Evolutionary conservation across 2,113 vertebrate genomes (phyloP), one percentile per base, ranked within the genome.

Genomic region (Hemiscyllium ocellatum): DNA sequence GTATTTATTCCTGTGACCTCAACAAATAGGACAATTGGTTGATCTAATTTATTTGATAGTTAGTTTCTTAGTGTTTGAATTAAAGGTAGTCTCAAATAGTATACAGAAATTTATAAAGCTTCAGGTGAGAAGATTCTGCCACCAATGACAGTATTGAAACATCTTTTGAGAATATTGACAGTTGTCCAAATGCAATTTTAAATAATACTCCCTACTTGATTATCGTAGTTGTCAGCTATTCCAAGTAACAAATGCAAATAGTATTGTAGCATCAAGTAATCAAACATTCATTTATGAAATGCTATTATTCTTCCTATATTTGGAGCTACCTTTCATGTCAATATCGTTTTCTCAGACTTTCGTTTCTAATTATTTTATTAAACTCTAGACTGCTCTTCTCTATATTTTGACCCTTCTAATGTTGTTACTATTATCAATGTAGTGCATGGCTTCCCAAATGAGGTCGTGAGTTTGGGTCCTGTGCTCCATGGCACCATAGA

Each of bases 1-100:
- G 1, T 70, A 95, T 26, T 50, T 10, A 94, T 26, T 68, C 33
- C 65, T 66, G 65, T 93, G 37, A 66, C 66, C 33, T 37, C 15
- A 93, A 65, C 89, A 37, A 93, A n/a, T 22, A 91, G 89, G 89
- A 93, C 89, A 93, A 61, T 66, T 68, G 56, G 89, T 93, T 37
- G 89, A 93, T 93, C 89, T 66, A 66, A 66, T 91, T 91, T 66
- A 66, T 66, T 93, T 93, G n/a, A 61, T 7, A 93, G 15, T 83
- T 91, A 37, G 65, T 61, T 61, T 93, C 42, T n/a, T 65, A 68
- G 17, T n/a, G 37, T 93, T 20, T 93, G 61, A 7, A 66, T n/a
- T 37, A 66, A 33, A 1, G 20, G 56, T 91, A 65, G n/a, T 29
- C 56, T 65, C n/a, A 19, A 65, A n/a, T 29, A n/a, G 65, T 65